Percentiles rank a stretch among this genome's conserved stretches.
Conservation (phyloP, 2,113 vertebrate species). For the Pteruthius melanotis region DNA sequence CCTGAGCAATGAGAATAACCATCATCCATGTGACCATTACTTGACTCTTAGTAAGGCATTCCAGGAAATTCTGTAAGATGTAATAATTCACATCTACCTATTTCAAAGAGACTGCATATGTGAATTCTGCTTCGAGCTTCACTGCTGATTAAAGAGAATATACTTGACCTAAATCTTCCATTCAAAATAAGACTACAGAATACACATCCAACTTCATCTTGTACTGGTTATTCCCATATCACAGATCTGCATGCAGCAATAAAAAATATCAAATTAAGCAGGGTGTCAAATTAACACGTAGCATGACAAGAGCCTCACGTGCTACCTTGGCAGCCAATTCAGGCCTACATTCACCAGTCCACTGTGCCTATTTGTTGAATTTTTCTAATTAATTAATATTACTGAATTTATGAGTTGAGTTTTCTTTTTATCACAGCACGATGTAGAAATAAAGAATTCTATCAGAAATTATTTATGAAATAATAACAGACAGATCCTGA, state of each 20-base stretch:
- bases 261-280: neutral
- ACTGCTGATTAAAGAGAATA: neutral
- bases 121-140: neutral
- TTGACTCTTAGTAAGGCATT: neutral
- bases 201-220: neutral
- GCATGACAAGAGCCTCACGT: neutral
- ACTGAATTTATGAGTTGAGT: neutral
- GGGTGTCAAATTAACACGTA: neutral
- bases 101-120: neutral
- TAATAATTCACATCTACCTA: neutral
- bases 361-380: neutral
- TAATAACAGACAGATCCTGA: neutral
- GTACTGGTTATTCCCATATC: neutral
- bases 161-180: slow-evolving; percentile 1
- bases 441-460: neutral
- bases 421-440: neutral
- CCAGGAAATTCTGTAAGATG: neutral
- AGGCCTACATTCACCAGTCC: neutral
- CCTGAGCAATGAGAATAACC: neutral
- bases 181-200: neutral
- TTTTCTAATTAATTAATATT: neutral
- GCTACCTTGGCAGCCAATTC: neutral
- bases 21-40: neutral
- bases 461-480: neutral
- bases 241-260: neutral